Conservation (phyloP, 1,140 invertebrate species). For the Lepidurus packardi region DNA sequence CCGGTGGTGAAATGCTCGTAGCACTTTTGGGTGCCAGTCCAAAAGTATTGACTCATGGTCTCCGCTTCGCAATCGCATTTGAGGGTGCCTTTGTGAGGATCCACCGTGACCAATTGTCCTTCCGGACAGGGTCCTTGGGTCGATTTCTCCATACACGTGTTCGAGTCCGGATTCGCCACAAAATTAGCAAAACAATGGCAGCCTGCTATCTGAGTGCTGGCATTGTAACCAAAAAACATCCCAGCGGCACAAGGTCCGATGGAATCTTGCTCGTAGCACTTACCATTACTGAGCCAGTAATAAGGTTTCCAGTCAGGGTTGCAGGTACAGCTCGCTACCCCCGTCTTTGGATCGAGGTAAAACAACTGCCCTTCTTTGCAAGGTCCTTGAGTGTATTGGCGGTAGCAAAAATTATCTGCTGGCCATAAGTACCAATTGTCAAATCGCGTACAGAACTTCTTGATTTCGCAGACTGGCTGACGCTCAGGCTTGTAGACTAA, state of each 20-base stretch:
- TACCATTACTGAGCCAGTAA: constrained; percentile 38
- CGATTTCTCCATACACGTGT: constrained; percentile 40
- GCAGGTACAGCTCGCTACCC: constrained; percentile 39
- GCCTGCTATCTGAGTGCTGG: constrained; percentile 38
- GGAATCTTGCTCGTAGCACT: constrained; percentile 42
- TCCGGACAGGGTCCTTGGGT: constrained; percentile 39
- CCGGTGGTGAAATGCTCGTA: constrained; percentile 27
- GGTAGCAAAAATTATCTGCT: constrained; percentile 40
- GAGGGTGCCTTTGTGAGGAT: constrained; percentile 34
- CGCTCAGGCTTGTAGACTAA: constrained; percentile 39
- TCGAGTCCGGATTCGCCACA: constrained; percentile 38
- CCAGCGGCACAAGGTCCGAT: constrained; percentile 40
- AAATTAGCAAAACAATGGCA: constrained; percentile 41
- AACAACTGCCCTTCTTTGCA: constrained; percentile 40
- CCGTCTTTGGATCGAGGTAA: constrained; percentile 39
- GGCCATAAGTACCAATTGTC: constrained; percentile 43
- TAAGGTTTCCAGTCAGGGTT: constrained; percentile 40
- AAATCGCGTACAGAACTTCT: constrained; percentile 40
- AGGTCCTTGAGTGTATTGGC: constrained; percentile 41
- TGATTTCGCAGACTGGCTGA: constrained; percentile 38
- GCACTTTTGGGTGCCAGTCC: constrained; percentile 24
- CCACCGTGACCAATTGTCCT: constrained; percentile 39
- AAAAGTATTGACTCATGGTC: constrained; percentile 30
- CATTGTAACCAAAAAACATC: constrained; percentile 41
- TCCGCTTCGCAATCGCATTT: constrained; percentile 37